Conservation (phyloP, 2,113 vertebrate genomes). For the Gambusia holbrooki region DNA sequence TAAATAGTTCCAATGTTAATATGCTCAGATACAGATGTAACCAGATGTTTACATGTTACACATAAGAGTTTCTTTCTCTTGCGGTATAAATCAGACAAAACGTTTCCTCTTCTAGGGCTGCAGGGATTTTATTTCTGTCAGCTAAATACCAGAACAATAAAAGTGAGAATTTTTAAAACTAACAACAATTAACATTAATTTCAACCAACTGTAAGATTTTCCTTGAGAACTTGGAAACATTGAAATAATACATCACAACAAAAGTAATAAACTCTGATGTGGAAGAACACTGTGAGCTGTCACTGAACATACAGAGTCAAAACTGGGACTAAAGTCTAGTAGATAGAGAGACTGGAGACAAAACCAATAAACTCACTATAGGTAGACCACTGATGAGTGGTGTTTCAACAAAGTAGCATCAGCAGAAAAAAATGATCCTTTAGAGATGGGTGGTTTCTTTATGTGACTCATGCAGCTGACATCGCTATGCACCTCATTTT, state of each 20-base stretch:
- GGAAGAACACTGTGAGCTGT: no score
- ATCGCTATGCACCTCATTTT: conserved; percentile 37
- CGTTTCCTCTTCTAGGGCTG: not conserved
- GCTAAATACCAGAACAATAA: not conserved
- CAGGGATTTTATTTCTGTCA: not conserved
- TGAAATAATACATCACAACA: not conserved
- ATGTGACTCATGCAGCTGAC: conserved; percentile 53
- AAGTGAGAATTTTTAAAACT: not conserved
- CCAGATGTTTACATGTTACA: no score
- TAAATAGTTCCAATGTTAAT: no score
- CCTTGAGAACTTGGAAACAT: not conserved
- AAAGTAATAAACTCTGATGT: not conserved
- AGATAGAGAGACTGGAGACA: not conserved
- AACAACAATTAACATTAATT: no score
- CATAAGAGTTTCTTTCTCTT: no score
- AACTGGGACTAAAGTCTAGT: not conserved
- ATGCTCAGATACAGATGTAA: no score
- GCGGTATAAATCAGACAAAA: not conserved
- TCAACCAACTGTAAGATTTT: not conserved
- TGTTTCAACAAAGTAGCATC: not conserved
- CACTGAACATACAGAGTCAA: not conserved
- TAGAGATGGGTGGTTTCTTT: conserved; percentile 25
- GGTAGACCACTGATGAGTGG: not conserved
- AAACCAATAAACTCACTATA: not conserved
- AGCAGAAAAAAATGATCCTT: no score